Evolutionary conservation across 1,140 invertebrate species (phyloP).

Genomic region (Samia ricini): DNA sequence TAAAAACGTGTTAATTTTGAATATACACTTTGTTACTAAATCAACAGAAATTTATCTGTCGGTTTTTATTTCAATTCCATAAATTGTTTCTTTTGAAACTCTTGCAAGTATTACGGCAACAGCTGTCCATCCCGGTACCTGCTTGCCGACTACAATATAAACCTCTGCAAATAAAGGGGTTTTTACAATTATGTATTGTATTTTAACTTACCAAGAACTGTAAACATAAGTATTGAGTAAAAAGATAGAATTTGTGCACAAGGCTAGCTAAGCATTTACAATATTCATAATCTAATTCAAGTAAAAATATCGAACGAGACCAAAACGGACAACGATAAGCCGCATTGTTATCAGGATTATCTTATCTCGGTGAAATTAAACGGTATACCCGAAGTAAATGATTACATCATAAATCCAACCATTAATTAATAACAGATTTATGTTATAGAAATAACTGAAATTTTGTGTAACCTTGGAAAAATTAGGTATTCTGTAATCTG

Average conservation of each 20-base stretch:
- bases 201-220: neutral
- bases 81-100: neutral
- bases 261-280: too few species aligned
- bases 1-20: too few species aligned
- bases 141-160: conserved; percentile 55
- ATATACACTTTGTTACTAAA: too few species aligned
- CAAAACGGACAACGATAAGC: conserved; percentile 26
- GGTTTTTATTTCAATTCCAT: too few species aligned
- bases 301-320: conserved; percentile 19
- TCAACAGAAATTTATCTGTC: neutral
- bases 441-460: neutral
- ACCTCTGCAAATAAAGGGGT: conserved; percentile 55
- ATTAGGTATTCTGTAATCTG: too few species aligned
- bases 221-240: too few species aligned
- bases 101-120: neutral
- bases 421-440: conserved; percentile 41
- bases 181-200: conserved; percentile 49
- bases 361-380: conserved; percentile 65
- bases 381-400: conserved; percentile 51
- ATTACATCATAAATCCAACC: conserved; percentile 67
- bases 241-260: too few species aligned
- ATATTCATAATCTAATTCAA: neutral
- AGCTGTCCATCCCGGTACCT: conserved; percentile 55
- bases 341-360: conserved; percentile 46
- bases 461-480: too few species aligned